phyloP scores from a whole-genome alignment of 2,888 invertebrate genomes.

The Drosophila nr. perissopoda region DNA sequence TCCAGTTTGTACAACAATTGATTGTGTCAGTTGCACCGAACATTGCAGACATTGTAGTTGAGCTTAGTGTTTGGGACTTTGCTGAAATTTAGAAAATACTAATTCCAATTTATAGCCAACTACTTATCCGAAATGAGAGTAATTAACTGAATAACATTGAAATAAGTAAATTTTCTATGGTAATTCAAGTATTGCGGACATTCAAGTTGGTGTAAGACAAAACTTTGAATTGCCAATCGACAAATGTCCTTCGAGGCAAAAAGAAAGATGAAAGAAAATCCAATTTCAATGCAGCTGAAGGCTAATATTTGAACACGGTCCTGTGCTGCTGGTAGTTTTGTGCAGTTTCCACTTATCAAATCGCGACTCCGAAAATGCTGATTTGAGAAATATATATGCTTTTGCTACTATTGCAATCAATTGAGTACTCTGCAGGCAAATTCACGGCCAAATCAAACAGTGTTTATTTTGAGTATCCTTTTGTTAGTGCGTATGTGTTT shows the following conservation, averaged over 20 bases:
- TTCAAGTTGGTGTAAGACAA: background rate
- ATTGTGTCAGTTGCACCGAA: background rate
- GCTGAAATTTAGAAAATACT: background rate
- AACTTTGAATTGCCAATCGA: background rate
- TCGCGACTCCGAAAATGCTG: background rate
- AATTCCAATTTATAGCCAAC: background rate
- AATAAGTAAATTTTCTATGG: background rate
- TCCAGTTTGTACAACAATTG: conserved; percentile 17
- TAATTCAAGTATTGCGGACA: background rate
- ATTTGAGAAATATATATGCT: background rate
- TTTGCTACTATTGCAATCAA: background rate
- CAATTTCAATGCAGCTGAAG: background rate
- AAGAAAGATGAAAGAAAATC: background rate
- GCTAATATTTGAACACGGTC: background rate
- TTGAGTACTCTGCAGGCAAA: background rate
- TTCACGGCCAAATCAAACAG: background rate
- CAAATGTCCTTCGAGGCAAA: conserved; percentile 3
- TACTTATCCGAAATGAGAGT: background rate
- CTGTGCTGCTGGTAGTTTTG: background rate
- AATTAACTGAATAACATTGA: background rate
- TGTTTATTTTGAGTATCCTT: background rate
- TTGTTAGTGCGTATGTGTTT: background rate
- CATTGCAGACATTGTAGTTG: background rate
- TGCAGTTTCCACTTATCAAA: background rate
- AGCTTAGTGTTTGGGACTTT: background rate